Percentiles rank a stretch among this genome's conserved stretches.
Evolutionary conservation across 2,888 invertebrate species (phyloP).

Genomic region (Sclerodermus sp.): DNA sequence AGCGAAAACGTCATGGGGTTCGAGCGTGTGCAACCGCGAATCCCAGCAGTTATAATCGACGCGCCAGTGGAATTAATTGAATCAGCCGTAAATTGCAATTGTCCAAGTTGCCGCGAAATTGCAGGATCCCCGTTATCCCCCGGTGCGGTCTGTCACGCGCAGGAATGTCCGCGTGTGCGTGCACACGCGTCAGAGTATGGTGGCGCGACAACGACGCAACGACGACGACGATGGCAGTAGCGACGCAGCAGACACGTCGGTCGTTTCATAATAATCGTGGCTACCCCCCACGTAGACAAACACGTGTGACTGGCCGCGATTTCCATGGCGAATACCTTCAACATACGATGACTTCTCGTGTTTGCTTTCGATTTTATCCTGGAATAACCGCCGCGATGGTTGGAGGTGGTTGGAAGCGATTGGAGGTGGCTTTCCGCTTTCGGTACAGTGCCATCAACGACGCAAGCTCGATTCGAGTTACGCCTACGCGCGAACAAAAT

Average conservation of each 20-base stretch:
- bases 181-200: no score
- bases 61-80: conserved; percentile 27
- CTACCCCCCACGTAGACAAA: background rate
- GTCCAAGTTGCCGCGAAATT: conserved; percentile 14
- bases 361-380: conserved; percentile 20
- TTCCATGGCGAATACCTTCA: no score
- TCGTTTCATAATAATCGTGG: background rate
- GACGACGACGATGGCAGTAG: no score
- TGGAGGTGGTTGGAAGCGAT: no score
- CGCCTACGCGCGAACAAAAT: no score
- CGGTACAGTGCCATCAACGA: background rate
- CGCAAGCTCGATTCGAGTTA: no score
- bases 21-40: conserved; percentile 14
- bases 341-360: background rate
- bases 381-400: conserved; percentile 12
- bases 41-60: conserved; percentile 30
- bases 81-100: conserved; percentile 25
- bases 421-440: conserved; percentile 11
- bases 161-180: no score
- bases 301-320: background rate
- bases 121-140: conserved; percentile 3
- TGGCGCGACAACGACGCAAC: no score
- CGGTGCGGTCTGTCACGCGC: no score
- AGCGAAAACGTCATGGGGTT: no score
- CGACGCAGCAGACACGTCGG: background rate